Evolutionary conservation across 2,888 invertebrate genomes (phyloP), one percentile per base, ranked within the genome.

Genomic region (Cryptus armator): DNA sequence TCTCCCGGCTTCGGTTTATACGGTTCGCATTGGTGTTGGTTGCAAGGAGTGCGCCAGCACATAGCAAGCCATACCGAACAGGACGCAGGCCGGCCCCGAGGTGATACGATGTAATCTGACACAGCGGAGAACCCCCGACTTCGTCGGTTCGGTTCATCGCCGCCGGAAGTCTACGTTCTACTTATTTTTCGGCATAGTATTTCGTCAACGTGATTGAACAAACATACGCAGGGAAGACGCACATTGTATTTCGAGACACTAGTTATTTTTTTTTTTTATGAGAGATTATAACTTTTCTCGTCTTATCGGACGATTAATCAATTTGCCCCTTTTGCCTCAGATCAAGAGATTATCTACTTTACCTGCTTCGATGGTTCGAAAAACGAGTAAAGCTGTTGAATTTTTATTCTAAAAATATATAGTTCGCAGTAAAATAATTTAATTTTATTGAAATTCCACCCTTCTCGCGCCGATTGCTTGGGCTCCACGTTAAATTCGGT

Each of bases 21-120:
- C 29, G 53, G 64, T 76, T 64, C 46, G 85, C 76, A 70, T 78
- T 79, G 78, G 62, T 53, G 75, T 75, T 75, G 75, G 83, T 74
- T 44, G 72, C 14, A 6, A 24, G 75, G 51, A 71, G 71, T 53
- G 44, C 64, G 51, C 72, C 71, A 75, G 76, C 48, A 48, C 48
- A 62, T 24, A 84, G 74, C 81, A 70, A 81, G 68, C 81, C 80
- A 70, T 53, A 44, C 43, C 43, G 67, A 77, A 29, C 76, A 66
- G 82, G 82, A 75, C 81, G 71, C 75, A 72, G 79, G 72, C 82
- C 75, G 76, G 71, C 71, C 84, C 62, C 75, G 90, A 91, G 90
- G 92, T 92, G 92, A 92, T 91, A 92, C 91, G 91, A 91, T 92
- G 92, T 92, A 92, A 92, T 92, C 91, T 89, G 93, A 93, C 92